These are phyloP conservation scores for Triplophysa bombifrons DNA, from an alignment of 2,797 vertebrate genomes.

Conservation along the genomic window DNA sequence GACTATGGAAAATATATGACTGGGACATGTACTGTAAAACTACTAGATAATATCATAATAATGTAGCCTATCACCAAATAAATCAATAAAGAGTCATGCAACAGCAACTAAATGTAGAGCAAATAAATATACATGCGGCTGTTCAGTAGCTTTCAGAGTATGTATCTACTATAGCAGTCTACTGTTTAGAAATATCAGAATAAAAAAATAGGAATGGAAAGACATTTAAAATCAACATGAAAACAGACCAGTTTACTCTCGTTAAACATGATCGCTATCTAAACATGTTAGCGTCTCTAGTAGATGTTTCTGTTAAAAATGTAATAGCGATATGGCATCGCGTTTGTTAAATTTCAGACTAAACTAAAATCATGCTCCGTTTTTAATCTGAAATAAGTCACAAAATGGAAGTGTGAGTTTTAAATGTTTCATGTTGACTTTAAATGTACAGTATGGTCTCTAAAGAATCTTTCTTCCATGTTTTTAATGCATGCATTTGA, in stretches of 20 bases:
- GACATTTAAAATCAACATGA: background rate
- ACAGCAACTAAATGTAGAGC: background rate
- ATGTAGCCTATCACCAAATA: background rate
- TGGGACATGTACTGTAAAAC: slow-evolving; percentile 44
- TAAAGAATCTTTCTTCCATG: background rate
- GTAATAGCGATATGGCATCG: too few relatives aligned
- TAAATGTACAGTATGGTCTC: background rate
- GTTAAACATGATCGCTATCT: background rate
- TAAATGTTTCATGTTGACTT: background rate
- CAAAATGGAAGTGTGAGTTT: background rate
- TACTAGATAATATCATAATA: slow-evolving; percentile 1
- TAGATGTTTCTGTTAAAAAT: background rate
- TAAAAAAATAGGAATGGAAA: background rate
- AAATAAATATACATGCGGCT: background rate
- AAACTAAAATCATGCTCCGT: too few relatives aligned
- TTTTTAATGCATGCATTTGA: background rate
- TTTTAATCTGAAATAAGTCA: background rate
- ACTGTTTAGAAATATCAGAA: background rate
- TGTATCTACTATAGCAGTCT: background rate
- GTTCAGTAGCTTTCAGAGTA: background rate
- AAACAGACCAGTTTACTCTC: background rate
- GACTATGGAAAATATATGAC: slow-evolving; percentile 56
- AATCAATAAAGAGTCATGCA: background rate
- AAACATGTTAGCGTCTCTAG: background rate
- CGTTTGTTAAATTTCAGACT: too few relatives aligned